phyloP scores from a whole-genome alignment of 2,888 invertebrate genomes.

The Nephrotoma guestfalica region DNA sequence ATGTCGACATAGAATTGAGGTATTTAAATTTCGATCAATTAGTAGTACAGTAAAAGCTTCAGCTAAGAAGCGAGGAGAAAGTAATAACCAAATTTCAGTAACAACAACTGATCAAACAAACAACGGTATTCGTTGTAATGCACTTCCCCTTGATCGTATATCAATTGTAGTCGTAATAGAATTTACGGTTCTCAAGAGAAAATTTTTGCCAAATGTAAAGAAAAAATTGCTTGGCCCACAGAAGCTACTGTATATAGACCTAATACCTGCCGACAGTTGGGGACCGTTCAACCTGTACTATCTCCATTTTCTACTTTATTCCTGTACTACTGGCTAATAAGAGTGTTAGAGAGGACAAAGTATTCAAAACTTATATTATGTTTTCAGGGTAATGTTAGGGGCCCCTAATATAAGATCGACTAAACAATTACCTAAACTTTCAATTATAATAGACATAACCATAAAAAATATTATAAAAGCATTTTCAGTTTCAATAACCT shows the following conservation, averaged over 20 bases:
- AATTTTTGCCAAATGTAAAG: no score
- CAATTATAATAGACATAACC: not conserved
- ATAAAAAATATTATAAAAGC: not conserved
- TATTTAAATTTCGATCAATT: no score
- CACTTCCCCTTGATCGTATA: constrained; percentile 21
- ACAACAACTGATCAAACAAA: constrained; percentile 39
- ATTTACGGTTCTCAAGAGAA: no score
- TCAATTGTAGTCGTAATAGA: not conserved
- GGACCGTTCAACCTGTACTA: no score
- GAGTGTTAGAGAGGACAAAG: no score
- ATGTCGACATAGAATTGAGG: constrained; percentile 69
- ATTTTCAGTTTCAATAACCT: not conserved
- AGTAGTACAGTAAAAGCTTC: constrained; percentile 67
- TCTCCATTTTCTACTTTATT: no score
- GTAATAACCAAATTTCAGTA: not conserved
- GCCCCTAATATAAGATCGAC: constrained; percentile 47
- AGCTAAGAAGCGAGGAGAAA: constrained; percentile 57
- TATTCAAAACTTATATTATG: no score
- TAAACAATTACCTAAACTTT: not conserved
- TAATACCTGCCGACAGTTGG: no score
- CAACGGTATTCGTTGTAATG: constrained; percentile 44
- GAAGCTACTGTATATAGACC: no score
- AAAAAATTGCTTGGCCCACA: no score
- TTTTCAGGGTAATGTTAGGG: no score
- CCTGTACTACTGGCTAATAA: no score